A percentile compares a stretch with the other conserved stretches of the same genome.
Conservation (phyloP, 2,113 vertebrate genomes). For the Cochlearius cochlearius region DNA sequence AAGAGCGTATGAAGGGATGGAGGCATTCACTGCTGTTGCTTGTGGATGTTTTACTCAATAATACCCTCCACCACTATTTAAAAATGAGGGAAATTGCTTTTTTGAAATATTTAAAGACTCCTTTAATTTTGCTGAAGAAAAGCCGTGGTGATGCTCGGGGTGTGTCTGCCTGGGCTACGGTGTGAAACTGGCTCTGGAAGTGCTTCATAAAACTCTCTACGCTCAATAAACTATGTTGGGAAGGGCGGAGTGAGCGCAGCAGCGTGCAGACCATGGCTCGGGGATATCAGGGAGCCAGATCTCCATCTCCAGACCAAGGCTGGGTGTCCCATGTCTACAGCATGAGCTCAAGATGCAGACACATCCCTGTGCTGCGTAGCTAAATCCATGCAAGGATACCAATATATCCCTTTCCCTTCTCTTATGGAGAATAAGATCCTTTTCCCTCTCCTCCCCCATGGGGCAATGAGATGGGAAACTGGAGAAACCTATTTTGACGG, state of each 20-base stretch:
- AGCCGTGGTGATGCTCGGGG: fast-evolving
- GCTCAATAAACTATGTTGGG: neutral
- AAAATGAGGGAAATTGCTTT: neutral
- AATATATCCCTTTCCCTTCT: neutral
- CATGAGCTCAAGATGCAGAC: fast-evolving
- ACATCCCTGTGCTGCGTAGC: neutral
- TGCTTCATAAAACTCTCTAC: neutral
- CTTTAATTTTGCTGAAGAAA: neutral
- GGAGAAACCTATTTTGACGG: neutral
- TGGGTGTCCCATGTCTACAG: neutral
- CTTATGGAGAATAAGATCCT: neutral
- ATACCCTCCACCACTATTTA: neutral
- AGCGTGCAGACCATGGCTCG: neutral
- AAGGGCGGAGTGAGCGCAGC: neutral
- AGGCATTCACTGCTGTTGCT: neutral
- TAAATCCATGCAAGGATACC: neutral
- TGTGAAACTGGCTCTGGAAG: neutral
- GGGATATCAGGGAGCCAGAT: neutral
- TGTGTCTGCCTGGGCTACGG: neutral
- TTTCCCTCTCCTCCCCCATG: neutral
- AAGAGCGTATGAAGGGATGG: neutral
- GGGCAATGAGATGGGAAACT: neutral
- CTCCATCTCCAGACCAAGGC: neutral
- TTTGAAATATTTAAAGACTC: neutral
- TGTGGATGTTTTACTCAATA: neutral